These are phyloP conservation scores for Stratiolaelaps scimitus DNA, from an alignment of 1,140 invertebrate genomes.

Conservation along the genomic window DNA sequence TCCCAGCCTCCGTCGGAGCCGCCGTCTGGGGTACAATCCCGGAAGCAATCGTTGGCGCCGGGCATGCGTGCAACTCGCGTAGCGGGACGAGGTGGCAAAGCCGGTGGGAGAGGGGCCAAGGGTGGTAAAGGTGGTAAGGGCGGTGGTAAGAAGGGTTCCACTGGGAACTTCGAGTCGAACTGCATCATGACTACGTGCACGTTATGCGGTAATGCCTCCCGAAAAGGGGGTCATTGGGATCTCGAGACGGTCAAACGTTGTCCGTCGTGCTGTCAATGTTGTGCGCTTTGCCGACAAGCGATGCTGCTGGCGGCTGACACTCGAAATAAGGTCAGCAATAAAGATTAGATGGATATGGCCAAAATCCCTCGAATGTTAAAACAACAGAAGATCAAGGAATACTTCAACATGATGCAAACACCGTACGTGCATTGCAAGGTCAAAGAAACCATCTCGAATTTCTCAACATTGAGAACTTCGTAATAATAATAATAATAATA, in stretches of 20 bases:
- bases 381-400: too few relatives aligned
- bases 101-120: background rate
- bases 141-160: constrained; percentile 24
- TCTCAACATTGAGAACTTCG: too few relatives aligned
- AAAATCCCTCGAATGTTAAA: too few relatives aligned
- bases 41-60: constrained; percentile 10
- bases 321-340: constrained; percentile 20
- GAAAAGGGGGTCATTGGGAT: constrained; percentile 23
- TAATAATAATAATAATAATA: too few relatives aligned
- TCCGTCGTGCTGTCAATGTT: constrained; percentile 20
- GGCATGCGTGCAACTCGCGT: background rate
- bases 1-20: constrained; percentile 14
- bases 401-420: too few relatives aligned
- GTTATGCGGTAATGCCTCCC: constrained; percentile 22
- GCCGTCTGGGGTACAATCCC: constrained; percentile 4
- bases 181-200: constrained; percentile 20
- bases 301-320: constrained; percentile 18
- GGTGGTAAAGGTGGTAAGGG: constrained; percentile 11
- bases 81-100: background rate
- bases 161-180: constrained; percentile 12
- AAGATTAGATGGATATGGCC: background rate
- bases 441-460: too few relatives aligned
- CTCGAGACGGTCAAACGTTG: constrained; percentile 22
- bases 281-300: constrained; percentile 10
- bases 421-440: too few relatives aligned